These are phyloP conservation scores for Euplexia lucipara DNA, from an alignment of 2,888 invertebrate genomes.

Conservation along the genomic window DNA sequence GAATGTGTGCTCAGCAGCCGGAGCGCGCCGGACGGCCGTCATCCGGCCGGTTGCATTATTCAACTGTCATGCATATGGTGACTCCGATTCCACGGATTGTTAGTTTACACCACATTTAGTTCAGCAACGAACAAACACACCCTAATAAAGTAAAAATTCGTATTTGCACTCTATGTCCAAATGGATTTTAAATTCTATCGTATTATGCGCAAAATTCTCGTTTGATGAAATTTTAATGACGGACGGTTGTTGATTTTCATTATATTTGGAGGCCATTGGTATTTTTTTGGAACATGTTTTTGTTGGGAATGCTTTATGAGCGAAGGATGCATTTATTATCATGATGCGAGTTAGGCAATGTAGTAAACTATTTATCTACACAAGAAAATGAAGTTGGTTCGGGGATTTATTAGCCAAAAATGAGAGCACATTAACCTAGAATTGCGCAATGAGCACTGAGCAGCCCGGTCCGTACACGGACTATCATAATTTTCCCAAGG, in stretches of 20 bases:
- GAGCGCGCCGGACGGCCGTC: slow-evolving; percentile 16
- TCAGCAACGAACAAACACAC: slow-evolving; percentile 54
- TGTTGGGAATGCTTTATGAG: slow-evolving; percentile 4
- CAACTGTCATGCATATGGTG: slow-evolving; percentile 49
- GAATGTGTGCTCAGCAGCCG: slow-evolving; percentile 49
- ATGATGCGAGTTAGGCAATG: neutral
- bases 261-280: slow-evolving; percentile 3
- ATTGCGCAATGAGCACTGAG: slow-evolving; percentile 54
- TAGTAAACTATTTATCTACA: neutral
- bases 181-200: slow-evolving; percentile 44
- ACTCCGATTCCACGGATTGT: slow-evolving; percentile 41
- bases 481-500: slow-evolving; percentile 69
- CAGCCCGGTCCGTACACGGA: slow-evolving; percentile 41
- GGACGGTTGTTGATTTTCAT: neutral
- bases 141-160: slow-evolving; percentile 59
- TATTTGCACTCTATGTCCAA: slow-evolving; percentile 55
- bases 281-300: neutral
- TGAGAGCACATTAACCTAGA: slow-evolving; percentile 55
- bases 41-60: slow-evolving; percentile 59
- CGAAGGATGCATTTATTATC: slow-evolving; percentile 18
- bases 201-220: slow-evolving; percentile 44
- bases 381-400: slow-evolving; percentile 6
- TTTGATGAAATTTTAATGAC: slow-evolving; percentile 34
- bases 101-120: slow-evolving; percentile 62
- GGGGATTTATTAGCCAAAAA: slow-evolving; percentile 37